Percentiles rank a stretch among this genome's conserved stretches.
These are phyloP conservation scores for Microcebus murinus DNA, from an alignment of 2,113 vertebrate species.

Conservation along the genomic window DNA sequence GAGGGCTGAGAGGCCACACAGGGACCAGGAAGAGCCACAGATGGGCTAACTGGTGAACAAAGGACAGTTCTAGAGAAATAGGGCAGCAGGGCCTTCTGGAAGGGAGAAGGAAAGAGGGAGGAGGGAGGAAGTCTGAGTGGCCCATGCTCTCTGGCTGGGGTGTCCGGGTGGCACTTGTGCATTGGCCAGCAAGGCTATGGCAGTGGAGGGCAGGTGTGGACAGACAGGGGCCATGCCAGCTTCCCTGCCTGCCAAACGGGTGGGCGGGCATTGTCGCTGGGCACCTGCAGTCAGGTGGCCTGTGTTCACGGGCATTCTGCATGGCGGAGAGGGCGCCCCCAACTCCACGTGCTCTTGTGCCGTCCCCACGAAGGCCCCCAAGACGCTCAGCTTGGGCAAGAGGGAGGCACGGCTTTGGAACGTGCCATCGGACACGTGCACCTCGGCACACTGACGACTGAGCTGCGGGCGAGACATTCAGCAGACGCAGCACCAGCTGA, in stretches of 20 bases:
- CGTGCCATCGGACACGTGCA: background rate
- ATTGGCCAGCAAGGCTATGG: background rate
- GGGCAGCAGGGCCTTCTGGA: background rate
- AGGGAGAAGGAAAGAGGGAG: background rate
- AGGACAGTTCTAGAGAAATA: background rate
- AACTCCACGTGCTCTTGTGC: background rate
- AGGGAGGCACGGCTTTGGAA: background rate
- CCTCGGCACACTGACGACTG: background rate
- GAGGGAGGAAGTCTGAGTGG: background rate
- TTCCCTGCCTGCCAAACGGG: background rate
- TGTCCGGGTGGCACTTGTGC: background rate
- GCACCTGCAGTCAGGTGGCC: background rate
- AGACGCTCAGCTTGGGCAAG: background rate
- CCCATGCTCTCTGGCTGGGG: background rate
- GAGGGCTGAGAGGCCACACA: background rate
- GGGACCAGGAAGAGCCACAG: background rate
- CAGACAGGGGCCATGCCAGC: accelerated
- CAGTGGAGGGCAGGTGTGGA: background rate
- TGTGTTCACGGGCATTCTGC: no score
- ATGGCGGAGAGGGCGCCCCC: background rate
- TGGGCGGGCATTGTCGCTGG: no score
- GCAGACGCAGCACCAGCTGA: no score
- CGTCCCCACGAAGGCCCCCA: background rate
- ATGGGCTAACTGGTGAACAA: background rate
- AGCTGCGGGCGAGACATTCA: background rate